Evolutionary conservation across 2,113 vertebrate genomes (phyloP), one percentile per base, ranked within the genome.

Genomic region (Poeciliopsis occidentalis): DNA sequence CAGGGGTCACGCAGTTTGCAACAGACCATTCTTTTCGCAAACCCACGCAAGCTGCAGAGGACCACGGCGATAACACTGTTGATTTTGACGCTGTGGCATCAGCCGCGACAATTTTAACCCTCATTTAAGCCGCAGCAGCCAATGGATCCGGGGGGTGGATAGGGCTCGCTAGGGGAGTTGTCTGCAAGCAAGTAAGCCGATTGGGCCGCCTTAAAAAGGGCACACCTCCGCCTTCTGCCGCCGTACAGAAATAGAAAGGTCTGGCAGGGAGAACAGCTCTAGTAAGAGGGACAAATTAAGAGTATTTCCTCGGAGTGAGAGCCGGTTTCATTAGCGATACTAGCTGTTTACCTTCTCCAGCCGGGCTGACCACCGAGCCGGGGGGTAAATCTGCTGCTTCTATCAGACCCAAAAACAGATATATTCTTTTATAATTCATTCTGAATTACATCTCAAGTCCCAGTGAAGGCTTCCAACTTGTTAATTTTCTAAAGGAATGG

Each of bases 181-280:
- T 94, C 95, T 88, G 68, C 47, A 39, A 69, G 30, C 78, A 2
- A 11, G 32, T 41, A 4, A 63, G 32, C 77, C 86, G 60, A 95
- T 96, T 96, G 95, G 96, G 32, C 70, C 68, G 29, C 60, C 69
- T 89, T 66, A 85, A 90, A 92, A 91, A 87, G 86, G 92, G 76
- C 87, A 83, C 78, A 73, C 87, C 76, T 64, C 78, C 84, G 76
- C 86, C 84, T 80, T 79, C 64, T 67, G 57, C 39, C 0, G 13
- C 66, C 11, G 71, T 12, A 82, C 89, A 92, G 82, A 91, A 91
- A 93, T 93, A 93, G 91, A 89, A 86, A 66, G 67, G 26, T 67
- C 82, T 67, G 62, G 66, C 60, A 60, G 65, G 29, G 66, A 71
- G 69, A 66, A 44, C 17, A 0, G 8, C 8, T 65, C 26, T 37